phyloP scores from a whole-genome alignment of 2,113 vertebrate species.

The Phrynosoma blainvillii region DNA sequence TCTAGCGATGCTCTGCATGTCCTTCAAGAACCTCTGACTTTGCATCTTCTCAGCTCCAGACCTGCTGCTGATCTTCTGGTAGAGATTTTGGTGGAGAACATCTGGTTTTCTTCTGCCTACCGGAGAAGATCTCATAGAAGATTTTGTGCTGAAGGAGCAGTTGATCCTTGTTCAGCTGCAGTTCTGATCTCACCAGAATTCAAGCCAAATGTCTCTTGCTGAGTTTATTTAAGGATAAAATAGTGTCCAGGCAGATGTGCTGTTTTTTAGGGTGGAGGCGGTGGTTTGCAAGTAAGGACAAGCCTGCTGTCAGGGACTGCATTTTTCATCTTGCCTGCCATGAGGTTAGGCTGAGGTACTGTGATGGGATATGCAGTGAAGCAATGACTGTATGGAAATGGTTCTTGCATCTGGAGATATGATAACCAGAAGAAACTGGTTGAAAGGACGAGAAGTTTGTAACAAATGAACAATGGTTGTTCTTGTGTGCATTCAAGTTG shows the following conservation, averaged over 20 bases:
- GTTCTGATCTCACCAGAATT: not conserved
- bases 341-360: too few species aligned
- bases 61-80: not conserved
- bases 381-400: too few species aligned
- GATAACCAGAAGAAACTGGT: too few species aligned
- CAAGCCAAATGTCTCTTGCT: fast-evolving
- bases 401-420: too few species aligned
- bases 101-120: not conserved
- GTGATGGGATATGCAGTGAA: too few species aligned
- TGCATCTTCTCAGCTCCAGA: not conserved
- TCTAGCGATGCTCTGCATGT: not conserved
- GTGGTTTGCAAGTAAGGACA: too few species aligned
- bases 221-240: not conserved
- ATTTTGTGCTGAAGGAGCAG: not conserved
- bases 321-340: too few species aligned
- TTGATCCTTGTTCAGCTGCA: not conserved
- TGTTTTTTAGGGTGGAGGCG: too few species aligned
- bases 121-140: not conserved
- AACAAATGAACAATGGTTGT: too few species aligned
- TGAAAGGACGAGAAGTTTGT: too few species aligned
- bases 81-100: not conserved
- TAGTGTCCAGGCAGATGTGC: not conserved
- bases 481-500: too few species aligned
- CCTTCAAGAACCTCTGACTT: not conserved
- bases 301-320: too few species aligned